Evolutionary conservation across 2,888 invertebrate species (phyloP).

Genomic region (Panzeria rudis): DNA sequence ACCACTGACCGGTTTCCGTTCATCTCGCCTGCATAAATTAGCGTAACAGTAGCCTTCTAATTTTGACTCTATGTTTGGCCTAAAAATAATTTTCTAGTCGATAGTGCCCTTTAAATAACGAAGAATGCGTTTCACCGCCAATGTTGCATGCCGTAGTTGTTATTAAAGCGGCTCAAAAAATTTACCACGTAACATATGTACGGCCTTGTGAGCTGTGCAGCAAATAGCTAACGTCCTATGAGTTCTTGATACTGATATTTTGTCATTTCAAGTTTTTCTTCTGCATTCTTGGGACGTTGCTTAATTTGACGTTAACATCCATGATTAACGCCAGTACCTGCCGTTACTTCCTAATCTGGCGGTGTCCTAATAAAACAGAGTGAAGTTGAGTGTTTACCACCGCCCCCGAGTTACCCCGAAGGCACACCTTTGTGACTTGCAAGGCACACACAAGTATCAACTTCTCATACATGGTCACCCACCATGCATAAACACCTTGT

Average conservation of each 20-base stretch:
- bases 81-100: constrained; percentile 16
- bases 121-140: constrained; percentile 42
- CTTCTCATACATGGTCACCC: no score
- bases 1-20: constrained; percentile 39
- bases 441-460: no score
- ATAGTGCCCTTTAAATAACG: constrained; percentile 45
- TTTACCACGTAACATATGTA: constrained; percentile 41
- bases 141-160: constrained; percentile 22
- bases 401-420: no score
- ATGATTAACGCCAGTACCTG: no score
- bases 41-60: constrained; percentile 71
- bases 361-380: no score
- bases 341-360: no score
- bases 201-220: constrained; percentile 28
- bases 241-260: constrained; percentile 39
- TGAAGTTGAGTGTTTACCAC: no score
- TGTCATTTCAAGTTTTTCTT: constrained; percentile 23
- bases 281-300: background rate
- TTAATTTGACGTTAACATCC: constrained; percentile 62
- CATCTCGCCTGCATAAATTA: constrained; percentile 56
- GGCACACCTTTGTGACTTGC: no score
- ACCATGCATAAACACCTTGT: no score
- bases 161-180: constrained; percentile 34
- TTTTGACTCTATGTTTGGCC: constrained; percentile 82
- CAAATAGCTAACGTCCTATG: background rate